Percentiles rank a stretch among this genome's conserved stretches.
phyloP scores from a whole-genome alignment of 2,113 vertebrate species.

The Bubo blakistoni region DNA sequence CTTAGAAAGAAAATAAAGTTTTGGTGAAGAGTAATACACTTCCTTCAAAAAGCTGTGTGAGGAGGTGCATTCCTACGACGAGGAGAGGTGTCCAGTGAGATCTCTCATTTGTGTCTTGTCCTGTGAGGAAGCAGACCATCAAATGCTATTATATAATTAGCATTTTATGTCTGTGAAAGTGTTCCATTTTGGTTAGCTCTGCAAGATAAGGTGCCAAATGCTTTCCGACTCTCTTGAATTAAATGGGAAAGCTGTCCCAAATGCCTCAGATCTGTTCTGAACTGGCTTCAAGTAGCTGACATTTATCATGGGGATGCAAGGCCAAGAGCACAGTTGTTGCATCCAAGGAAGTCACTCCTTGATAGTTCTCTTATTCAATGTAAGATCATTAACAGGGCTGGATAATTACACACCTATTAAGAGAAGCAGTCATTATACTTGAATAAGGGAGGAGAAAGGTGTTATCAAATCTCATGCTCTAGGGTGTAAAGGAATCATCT shows the following conservation, averaged over 20 bases:
- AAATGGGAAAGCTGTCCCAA: background rate
- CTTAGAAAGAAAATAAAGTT: background rate
- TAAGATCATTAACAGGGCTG: background rate
- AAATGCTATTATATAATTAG: background rate
- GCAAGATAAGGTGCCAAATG: background rate
- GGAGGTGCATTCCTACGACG: background rate
- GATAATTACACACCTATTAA: background rate
- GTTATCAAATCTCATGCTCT: background rate
- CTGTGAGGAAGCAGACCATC: background rate
- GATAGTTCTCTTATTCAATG: background rate
- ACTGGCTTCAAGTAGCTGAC: background rate
- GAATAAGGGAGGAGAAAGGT: background rate
- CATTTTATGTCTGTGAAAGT: background rate
- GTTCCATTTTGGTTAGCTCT: background rate
- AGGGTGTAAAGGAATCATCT: background rate
- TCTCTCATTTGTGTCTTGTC: background rate
- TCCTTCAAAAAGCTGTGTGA: background rate
- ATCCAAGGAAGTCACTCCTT: background rate
- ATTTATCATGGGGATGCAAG: background rate
- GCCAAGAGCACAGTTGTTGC: background rate
- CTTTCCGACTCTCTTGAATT: background rate
- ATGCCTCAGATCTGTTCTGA: background rate
- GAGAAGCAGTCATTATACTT: background rate
- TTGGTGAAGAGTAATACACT: background rate
- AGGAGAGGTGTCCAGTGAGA: background rate